phyloP scores from a whole-genome alignment of 1,140 invertebrate genomes.

The Heliconius eleuchia region DNA sequence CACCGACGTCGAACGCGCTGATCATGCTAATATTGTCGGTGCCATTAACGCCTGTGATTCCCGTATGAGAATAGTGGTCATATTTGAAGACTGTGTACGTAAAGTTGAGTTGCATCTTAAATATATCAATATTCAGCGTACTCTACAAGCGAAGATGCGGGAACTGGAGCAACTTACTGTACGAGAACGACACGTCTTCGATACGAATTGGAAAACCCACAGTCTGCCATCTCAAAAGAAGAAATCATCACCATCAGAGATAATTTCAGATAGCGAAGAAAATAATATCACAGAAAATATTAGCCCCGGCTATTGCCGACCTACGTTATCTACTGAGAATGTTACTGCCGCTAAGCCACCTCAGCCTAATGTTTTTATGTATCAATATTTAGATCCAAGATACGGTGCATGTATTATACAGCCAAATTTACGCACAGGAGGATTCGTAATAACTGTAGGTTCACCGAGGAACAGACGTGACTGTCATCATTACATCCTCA shows the following conservation, averaged over 20 bases:
- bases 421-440: constrained; percentile 83
- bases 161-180: constrained; percentile 92
- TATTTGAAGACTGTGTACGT: constrained; percentile 96
- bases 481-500: constrained; percentile 85
- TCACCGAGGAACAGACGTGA: constrained; percentile 85
- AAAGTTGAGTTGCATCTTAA: constrained; percentile 96
- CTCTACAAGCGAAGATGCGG: constrained; percentile 91
- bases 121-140: constrained; percentile 93
- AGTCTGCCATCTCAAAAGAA: constrained; percentile 91
- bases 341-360: constrained; percentile 82
- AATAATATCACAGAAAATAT: constrained; percentile 60
- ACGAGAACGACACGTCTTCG: constrained; percentile 90
- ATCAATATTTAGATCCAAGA: constrained; percentile 86
- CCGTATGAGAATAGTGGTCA: constrained; percentile 95
- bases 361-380: constrained; percentile 83
- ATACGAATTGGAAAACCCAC: constrained; percentile 93
- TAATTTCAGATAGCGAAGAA: constrained; percentile 69
- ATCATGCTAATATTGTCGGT: constrained; percentile 94
- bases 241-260: constrained; percentile 81
- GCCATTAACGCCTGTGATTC: constrained; percentile 95
- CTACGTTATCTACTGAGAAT: constrained; percentile 87
- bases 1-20: constrained; percentile 93
- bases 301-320: constrained; percentile 82
- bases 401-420: constrained; percentile 85
- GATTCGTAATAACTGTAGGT: constrained; percentile 86